Conservation (phyloP, 2,797 vertebrate genomes). For the Gallinago nigripennis region DNA sequence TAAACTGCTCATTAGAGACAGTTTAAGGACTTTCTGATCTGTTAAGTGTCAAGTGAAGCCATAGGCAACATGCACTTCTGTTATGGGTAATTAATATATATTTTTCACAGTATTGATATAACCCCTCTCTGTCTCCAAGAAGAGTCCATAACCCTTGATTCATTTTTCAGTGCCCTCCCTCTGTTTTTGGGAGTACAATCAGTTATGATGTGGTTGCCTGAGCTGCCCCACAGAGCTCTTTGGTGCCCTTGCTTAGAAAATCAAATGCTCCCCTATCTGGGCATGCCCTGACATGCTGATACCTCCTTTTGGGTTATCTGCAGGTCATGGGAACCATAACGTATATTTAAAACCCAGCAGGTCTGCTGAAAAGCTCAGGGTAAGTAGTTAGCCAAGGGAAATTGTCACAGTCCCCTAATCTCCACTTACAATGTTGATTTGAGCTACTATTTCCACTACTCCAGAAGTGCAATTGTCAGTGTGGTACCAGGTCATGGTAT, state of each 20-base stretch:
- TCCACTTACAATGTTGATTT: constrained; percentile 24
- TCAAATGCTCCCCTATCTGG: not conserved
- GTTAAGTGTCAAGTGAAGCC: not conserved
- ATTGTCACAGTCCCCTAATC: constrained; percentile 35
- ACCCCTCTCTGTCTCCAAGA: not conserved
- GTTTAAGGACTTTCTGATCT: not conserved
- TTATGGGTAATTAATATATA: accelerated
- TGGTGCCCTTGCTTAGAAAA: not conserved
- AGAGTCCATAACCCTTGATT: not conserved
- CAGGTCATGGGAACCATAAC: constrained; percentile 47
- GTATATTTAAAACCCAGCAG: not conserved
- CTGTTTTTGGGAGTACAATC: not conserved
- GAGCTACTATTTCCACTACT: constrained; percentile 27
- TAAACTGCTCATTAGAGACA: not conserved
- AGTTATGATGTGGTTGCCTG: not conserved
- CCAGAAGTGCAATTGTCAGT: not conserved
- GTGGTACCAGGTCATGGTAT: not conserved
- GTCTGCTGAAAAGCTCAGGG: not conserved
- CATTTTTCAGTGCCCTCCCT: not conserved
- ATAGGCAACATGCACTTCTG: too few relatives aligned
- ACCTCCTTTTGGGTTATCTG: constrained; percentile 54
- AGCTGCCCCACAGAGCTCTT: not conserved
- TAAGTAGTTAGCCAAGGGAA: not conserved
- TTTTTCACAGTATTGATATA: not conserved
- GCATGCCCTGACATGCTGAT: not conserved